Evolutionary conservation across 2,113 vertebrate genomes (phyloP).

Genomic region (Oncorhynchus nerka): DNA sequence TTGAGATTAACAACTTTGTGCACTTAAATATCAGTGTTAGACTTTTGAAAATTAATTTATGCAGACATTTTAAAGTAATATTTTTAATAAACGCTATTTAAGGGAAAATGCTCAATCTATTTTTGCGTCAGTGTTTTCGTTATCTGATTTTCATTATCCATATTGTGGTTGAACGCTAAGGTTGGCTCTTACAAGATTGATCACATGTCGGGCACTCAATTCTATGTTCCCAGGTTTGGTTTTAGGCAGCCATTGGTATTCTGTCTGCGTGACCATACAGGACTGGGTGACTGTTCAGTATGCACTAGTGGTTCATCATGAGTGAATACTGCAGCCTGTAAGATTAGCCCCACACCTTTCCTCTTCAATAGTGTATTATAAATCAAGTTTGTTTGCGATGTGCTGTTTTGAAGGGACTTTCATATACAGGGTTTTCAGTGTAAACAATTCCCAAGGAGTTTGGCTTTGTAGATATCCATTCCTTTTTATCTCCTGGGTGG

Average conservation of each 20-base stretch:
- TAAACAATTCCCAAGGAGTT: too few species aligned
- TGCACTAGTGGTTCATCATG: too few species aligned
- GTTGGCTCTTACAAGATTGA: not conserved
- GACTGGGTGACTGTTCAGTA: too few species aligned
- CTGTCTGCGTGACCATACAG: not conserved
- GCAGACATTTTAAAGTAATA: conserved; percentile 16
- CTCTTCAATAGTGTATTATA: too few species aligned
- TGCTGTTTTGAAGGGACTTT: too few species aligned
- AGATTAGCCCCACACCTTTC: too few species aligned
- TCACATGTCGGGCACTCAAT: not conserved
- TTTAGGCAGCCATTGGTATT: not conserved
- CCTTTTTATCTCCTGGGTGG: too few species aligned
- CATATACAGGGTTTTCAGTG: too few species aligned
- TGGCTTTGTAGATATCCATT: too few species aligned
- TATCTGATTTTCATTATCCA: not conserved
- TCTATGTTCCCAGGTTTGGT: not conserved
- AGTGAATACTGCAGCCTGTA: too few species aligned
- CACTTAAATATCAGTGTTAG: not conserved
- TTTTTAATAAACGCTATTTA: conserved; percentile 34
- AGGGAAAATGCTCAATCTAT: not conserved
- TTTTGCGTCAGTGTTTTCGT: not conserved
- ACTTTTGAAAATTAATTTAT: conserved; percentile 27
- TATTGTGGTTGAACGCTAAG: not conserved
- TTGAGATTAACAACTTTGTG: not conserved
- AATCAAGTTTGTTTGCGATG: too few species aligned